These are phyloP conservation scores for Phyllotreta striolata DNA, from an alignment of 2,888 invertebrate genomes.

Conservation along the genomic window DNA sequence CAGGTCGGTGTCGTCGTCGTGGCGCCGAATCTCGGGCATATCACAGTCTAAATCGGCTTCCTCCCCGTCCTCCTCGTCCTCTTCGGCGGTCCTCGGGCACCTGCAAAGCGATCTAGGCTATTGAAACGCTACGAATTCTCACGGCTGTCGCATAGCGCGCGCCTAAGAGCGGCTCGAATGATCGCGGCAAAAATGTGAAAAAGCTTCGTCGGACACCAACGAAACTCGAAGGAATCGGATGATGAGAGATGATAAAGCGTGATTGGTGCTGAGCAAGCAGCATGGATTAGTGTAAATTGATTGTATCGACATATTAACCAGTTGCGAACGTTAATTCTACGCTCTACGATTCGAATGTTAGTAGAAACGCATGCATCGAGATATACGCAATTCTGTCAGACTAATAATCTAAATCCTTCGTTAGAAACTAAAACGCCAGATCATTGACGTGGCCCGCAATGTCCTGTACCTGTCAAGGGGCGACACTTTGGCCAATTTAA, in stretches of 20 bases:
- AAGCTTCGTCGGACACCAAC: not conserved
- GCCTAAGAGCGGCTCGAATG: not conserved
- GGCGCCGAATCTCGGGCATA: conserved; percentile 55
- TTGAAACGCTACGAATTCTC: conserved; percentile 6
- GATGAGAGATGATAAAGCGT: conserved; percentile 43
- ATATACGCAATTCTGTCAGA: conserved; percentile 1
- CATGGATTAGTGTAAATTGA: conserved; percentile 57
- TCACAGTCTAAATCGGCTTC: conserved; percentile 54
- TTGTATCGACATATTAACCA: conserved; percentile 18
- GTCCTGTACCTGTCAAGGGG: conserved; percentile 59
- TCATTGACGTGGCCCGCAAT: not conserved
- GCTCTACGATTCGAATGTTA: conserved; percentile 8
- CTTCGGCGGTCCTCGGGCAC: conserved; percentile 50
- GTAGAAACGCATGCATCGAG: conserved; percentile 29
- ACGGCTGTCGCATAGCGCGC: no score
- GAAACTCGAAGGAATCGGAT: conserved; percentile 21
- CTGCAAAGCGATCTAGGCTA: conserved; percentile 40
- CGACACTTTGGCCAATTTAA: conserved; percentile 60
- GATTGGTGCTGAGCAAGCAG: conserved; percentile 59
- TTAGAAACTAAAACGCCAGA: not conserved
- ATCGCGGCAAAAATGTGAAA: not conserved
- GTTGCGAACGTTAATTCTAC: conserved; percentile 14
- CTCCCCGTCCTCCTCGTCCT: conserved; percentile 47
- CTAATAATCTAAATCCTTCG: not conserved
- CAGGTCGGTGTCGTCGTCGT: conserved; percentile 60